Base-by-base conservation (phyloP, 2,113 vertebrate genomes). In the Eretmochelys imbricata region DNA sequence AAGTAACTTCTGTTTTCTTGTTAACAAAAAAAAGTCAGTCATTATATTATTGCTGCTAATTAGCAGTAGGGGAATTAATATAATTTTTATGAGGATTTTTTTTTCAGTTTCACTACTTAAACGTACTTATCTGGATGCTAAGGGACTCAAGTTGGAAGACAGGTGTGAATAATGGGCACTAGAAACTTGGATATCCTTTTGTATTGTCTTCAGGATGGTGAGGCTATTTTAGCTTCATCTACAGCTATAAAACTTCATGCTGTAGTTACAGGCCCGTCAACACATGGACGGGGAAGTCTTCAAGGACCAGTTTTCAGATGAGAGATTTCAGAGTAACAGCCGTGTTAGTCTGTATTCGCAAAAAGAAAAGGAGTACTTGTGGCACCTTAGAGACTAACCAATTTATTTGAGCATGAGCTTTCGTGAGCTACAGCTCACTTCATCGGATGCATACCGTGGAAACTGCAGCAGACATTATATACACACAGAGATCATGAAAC, bases 21-120 rank as follows among this genome's bases (percentile, higher is more conserved):
- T 94, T 93, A 92, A 69, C 78, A 87, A 90, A 25, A 86, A 80
- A 81, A 86, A 75, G 42, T 42, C 75, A 75, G 42, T 42, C 75
- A 62, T 85, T 87, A 95, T 96, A 87, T 97, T 96, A 96, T 97
- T 97, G 90, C 88, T 95, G 93, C 95, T 97, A 98, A 98, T 97
- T 97, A 97, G 96, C 89, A 95, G 62, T 48, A 89, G 87, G 90
- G 95, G 94, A 95, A 97, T 93, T 94, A 95, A 96, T 97, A 96
- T 96, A 89, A 89, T 97, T 96, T 97, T 72, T 97, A 92, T 95
- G 95, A 85, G 84, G 89, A 12, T 84, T 84, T 88, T 91, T 94
- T 91, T 48, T 91, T 72, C 88, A 13, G 49, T 91, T 95, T 89
- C 31, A 46, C 16, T 95, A 35, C 49, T 89, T 2, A 24, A 27